phyloP scores from a whole-genome alignment of 2,797 vertebrate species.

The Enteromius unitaeniatus region DNA sequence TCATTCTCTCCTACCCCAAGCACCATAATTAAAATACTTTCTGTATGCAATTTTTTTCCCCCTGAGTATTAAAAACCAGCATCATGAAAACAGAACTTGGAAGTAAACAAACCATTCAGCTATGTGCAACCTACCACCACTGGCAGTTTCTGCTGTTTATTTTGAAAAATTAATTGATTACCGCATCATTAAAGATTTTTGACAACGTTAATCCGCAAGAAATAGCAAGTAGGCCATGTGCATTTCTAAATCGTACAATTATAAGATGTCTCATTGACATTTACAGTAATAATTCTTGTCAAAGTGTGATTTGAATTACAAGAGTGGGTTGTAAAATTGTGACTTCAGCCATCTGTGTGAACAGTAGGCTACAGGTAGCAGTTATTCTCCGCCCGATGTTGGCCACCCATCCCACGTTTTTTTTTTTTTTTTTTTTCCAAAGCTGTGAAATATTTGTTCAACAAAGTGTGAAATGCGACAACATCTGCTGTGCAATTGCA shows the following conservation, averaged over 20 bases:
- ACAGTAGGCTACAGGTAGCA: slow-evolving; percentile 56
- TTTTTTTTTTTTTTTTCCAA: slow-evolving; percentile 41
- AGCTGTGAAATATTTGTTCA: slow-evolving; percentile 67
- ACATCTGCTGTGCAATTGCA: slow-evolving; percentile 70
- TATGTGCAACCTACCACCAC: slow-evolving; percentile 40
- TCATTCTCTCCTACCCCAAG: slow-evolving; percentile 47
- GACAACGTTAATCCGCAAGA: not conserved
- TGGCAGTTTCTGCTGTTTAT: slow-evolving; percentile 36
- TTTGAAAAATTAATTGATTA: slow-evolving; percentile 49
- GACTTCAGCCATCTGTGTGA: slow-evolving; percentile 45
- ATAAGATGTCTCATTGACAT: slow-evolving; percentile 7
- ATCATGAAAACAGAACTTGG: slow-evolving; percentile 30
- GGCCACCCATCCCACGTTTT: slow-evolving; percentile 44
- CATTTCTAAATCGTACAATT: slow-evolving; percentile 14
- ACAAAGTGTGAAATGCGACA: slow-evolving; percentile 68
- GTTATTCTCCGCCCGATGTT: slow-evolving; percentile 28
- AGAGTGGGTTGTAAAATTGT: slow-evolving; percentile 36
- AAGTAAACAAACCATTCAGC: slow-evolving; percentile 47
- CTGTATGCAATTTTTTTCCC: slow-evolving; percentile 30
- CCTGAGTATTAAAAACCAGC: slow-evolving; percentile 35
- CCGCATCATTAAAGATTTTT: slow-evolving; percentile 28
- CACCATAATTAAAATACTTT: slow-evolving; percentile 60
- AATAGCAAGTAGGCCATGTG: not conserved
- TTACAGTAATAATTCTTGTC: slow-evolving; percentile 22
- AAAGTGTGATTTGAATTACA: slow-evolving; percentile 24